These are phyloP conservation scores for Odobenus rosmarus DNA, from an alignment of 2,113 vertebrate species.

Conservation along the genomic window DNA sequence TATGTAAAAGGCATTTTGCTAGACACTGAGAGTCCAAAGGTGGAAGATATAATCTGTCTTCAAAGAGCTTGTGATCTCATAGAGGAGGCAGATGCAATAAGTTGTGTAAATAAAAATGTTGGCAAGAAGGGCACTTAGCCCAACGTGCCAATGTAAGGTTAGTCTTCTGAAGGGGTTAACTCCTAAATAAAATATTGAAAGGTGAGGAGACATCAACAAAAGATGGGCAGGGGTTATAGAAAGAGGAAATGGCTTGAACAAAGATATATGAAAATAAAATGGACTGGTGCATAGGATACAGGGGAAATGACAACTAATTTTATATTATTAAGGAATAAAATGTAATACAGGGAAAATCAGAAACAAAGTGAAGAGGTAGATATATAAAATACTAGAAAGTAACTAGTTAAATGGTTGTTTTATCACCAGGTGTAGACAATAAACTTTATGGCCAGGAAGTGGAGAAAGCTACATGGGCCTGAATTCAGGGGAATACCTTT, in stretches of 20 bases:
- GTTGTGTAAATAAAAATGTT: neutral
- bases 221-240: neutral
- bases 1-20: neutral
- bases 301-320: neutral
- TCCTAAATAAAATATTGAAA: neutral
- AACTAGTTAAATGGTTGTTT: neutral
- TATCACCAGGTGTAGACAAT: neutral
- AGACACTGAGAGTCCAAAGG: neutral
- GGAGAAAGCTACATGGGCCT: neutral
- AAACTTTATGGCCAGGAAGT: neutral
- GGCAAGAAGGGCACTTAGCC: neutral
- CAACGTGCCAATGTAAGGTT: neutral
- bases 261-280: neutral
- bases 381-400: neutral
- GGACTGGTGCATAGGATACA: neutral
- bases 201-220: neutral
- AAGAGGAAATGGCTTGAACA: neutral
- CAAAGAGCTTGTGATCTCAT: neutral
- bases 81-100: neutral
- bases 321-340: conserved; percentile 5
- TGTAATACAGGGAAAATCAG: neutral
- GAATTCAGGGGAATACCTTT: neutral
- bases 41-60: neutral
- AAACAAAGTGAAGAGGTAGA: neutral
- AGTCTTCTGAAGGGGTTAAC: neutral